Conservation (phyloP, 2,888 invertebrate genomes). For the Argyra leucocephala region DNA sequence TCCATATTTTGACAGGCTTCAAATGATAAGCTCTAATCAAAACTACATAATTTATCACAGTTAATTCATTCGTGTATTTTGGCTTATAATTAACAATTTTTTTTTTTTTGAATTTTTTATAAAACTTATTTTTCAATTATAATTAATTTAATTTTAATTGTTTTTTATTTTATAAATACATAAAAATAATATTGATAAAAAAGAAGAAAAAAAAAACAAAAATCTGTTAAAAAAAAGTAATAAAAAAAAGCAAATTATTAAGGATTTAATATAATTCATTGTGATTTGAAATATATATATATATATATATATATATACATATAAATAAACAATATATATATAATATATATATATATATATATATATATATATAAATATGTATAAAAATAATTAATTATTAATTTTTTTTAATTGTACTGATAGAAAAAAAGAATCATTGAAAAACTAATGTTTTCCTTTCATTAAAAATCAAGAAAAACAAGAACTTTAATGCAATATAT, state of each 20-base stretch:
- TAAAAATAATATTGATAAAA: no score
- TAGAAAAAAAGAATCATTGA: background rate
- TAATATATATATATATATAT: background rate
- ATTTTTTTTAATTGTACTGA: slow-evolving; percentile 11
- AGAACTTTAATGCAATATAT: slow-evolving; percentile 24
- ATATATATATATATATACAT: background rate
- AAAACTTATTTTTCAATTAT: no score
- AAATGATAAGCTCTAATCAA: no score
- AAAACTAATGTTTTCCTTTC: background rate
- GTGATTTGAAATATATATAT: background rate
- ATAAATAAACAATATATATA: no score
- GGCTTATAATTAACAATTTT: no score
- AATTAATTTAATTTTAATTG: no score
- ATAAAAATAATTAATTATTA: slow-evolving; percentile 7
- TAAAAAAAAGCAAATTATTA: slow-evolving; percentile 5
- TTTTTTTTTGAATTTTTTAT: no score
- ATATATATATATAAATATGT: background rate
- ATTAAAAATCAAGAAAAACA: slow-evolving; percentile 15
- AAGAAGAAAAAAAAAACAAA: background rate
- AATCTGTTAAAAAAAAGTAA: background rate
- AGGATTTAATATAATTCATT: slow-evolving; percentile 4
- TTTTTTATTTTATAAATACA: no score
- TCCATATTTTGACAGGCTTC: no score
- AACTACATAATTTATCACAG: no score
- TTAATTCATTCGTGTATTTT: no score